Evolutionary conservation across 2,888 invertebrate species (phyloP).

Genomic region (Coremacera marginata): DNA sequence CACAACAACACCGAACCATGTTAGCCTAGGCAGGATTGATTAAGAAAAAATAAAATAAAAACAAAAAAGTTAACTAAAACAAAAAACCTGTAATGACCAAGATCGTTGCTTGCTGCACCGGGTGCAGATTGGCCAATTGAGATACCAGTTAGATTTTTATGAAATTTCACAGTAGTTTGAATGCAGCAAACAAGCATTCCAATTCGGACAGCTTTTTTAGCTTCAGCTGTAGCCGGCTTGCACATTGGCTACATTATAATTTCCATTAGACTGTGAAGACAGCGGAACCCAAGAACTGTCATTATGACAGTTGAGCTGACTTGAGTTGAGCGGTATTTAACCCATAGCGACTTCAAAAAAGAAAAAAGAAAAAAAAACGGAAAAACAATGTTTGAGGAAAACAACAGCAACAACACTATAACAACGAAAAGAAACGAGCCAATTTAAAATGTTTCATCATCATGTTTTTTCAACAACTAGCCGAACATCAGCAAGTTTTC

Average conservation of each 20-base stretch:
- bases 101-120: not conserved
- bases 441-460: slow-evolving; percentile 27
- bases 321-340: slow-evolving; percentile 19
- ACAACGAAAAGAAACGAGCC: slow-evolving; percentile 18
- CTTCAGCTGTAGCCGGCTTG: not conserved
- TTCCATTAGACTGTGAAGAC: slow-evolving; percentile 30
- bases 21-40: not conserved
- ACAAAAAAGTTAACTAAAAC: not conserved
- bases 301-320: slow-evolving; percentile 30
- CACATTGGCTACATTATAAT: slow-evolving; percentile 24
- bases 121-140: slow-evolving; percentile 17
- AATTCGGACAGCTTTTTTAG: not conserved
- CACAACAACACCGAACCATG: not conserved
- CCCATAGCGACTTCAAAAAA: not conserved
- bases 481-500: not conserved
- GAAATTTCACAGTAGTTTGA: slow-evolving; percentile 28
- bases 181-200: not conserved
- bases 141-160: slow-evolving; percentile 15
- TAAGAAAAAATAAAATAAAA: not conserved
- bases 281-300: slow-evolving; percentile 34
- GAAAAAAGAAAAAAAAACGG: not conserved
- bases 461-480: not conserved
- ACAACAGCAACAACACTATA: slow-evolving; percentile 2
- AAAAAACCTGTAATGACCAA: slow-evolving; percentile 22
- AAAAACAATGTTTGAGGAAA: not conserved